phyloP scores from a whole-genome alignment of 1,140 invertebrate genomes.

The Leucophenga varia region DNA sequence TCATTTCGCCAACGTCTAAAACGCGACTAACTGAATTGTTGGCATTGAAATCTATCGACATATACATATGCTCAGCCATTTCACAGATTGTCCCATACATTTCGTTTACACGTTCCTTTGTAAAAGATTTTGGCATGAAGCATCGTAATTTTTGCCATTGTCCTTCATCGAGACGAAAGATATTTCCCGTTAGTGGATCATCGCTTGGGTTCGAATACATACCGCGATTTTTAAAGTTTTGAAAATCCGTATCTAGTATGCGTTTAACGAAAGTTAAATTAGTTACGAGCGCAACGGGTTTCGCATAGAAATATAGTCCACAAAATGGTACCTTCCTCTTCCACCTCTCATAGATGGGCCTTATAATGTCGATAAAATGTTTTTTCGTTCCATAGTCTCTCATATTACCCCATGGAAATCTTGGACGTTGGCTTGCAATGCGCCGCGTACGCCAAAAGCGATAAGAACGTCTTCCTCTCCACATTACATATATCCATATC shows the following conservation, averaged over 20 bases:
- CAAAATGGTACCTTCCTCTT: constrained; percentile 34
- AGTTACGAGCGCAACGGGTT: constrained; percentile 32
- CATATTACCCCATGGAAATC: constrained; percentile 37
- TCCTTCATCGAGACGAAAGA: constrained; percentile 60
- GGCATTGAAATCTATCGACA: constrained; percentile 30
- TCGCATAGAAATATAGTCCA: constrained; percentile 33
- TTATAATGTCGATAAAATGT: constrained; percentile 41
- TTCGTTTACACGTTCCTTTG: constrained; percentile 63
- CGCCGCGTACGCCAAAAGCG: constrained; percentile 57
- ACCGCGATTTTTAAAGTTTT: constrained; percentile 60
- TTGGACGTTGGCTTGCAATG: constrained; percentile 36
- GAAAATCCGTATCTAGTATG: constrained; percentile 63
- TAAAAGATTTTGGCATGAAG: constrained; percentile 63
- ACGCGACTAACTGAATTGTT: constrained; percentile 35
- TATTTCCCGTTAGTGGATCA: constrained; percentile 59
- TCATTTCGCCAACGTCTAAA: constrained; percentile 52
- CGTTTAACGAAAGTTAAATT: constrained; percentile 57
- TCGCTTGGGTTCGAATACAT: constrained; percentile 57
- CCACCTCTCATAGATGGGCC: constrained; percentile 30
- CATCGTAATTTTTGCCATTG: constrained; percentile 64
- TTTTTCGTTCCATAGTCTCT: constrained; percentile 17
- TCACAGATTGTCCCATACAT: constrained; percentile 60
- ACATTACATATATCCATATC: too few species aligned
- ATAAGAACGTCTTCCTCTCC: too few species aligned
- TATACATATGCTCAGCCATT: constrained; percentile 39